phyloP scores from a whole-genome alignment of 2,888 invertebrate species.

The Auanema freiburgensis region DNA sequence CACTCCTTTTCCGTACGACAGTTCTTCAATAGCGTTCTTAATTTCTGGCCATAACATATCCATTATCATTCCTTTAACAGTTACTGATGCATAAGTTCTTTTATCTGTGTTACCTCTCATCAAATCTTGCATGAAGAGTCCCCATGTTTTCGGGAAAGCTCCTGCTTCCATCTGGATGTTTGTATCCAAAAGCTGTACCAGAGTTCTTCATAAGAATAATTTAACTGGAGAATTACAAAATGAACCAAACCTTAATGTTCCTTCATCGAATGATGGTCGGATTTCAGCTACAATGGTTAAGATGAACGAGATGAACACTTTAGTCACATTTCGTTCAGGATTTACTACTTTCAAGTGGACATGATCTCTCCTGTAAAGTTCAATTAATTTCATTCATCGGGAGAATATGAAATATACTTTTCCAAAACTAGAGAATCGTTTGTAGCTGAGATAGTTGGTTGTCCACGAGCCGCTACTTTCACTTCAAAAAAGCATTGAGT shows the following conservation, averaged over 20 bases:
- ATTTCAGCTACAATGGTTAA: slow-evolving; percentile 42
- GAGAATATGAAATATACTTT: too few species aligned
- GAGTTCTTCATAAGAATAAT: slow-evolving; percentile 39
- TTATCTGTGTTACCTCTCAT: slow-evolving; percentile 38
- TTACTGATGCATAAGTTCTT: background rate
- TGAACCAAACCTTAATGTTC: slow-evolving; percentile 22
- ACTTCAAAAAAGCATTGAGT: slow-evolving; percentile 59
- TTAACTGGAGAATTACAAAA: background rate
- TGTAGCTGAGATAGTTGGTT: slow-evolving; percentile 50
- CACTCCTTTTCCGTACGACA: slow-evolving; percentile 58
- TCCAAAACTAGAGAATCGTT: slow-evolving; percentile 54
- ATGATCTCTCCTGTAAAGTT: slow-evolving; percentile 50
- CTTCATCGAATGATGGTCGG: slow-evolving; percentile 45
- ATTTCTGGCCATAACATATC: slow-evolving; percentile 63
- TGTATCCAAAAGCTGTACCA: slow-evolving; percentile 56
- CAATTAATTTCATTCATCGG: too few species aligned
- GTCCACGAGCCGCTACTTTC: slow-evolving; percentile 56
- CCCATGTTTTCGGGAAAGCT: slow-evolving; percentile 59
- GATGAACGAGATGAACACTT: slow-evolving; percentile 57
- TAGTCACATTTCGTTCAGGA: slow-evolving; percentile 50
- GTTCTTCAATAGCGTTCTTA: slow-evolving; percentile 56
- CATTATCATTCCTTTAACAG: slow-evolving; percentile 61
- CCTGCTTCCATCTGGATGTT: slow-evolving; percentile 56
- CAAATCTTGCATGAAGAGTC: slow-evolving; percentile 55
- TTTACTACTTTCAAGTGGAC: slow-evolving; percentile 58